These are phyloP conservation scores for Chanos chanos DNA, from an alignment of 2,797 vertebrate species.

Conservation along the genomic window DNA sequence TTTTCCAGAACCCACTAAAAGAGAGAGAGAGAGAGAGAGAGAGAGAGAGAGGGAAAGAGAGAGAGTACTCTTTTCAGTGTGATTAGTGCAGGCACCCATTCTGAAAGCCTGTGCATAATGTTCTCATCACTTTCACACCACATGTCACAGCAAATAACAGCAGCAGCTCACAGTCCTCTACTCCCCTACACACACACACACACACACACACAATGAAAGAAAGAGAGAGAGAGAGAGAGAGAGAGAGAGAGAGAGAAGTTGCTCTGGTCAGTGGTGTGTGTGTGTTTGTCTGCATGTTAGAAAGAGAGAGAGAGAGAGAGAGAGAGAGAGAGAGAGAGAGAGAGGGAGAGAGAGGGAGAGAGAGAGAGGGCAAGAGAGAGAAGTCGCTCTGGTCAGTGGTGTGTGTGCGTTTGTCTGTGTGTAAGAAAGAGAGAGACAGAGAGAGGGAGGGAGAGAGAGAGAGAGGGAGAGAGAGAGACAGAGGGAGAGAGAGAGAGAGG, in stretches of 20 bases:
- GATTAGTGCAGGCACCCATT: slow-evolving; percentile 45
- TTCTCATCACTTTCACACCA: slow-evolving; percentile 57
- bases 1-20: slow-evolving; percentile 25
- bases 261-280: too few species aligned
- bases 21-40: background rate
- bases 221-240: too few species aligned
- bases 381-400: background rate
- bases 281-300: slow-evolving; percentile 2
- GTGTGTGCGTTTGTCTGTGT: too few species aligned
- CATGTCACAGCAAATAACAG: slow-evolving; percentile 54
- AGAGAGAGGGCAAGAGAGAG: too few species aligned
- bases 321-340: background rate
- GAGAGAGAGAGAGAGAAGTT: too few species aligned
- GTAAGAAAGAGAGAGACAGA: too few species aligned
- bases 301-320: background rate
- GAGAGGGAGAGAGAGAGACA: background rate
- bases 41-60: background rate
- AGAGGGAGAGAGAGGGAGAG: background rate
- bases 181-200: slow-evolving; percentile 7
- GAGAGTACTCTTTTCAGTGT: slow-evolving; percentile 32
- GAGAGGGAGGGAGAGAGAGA: background rate
- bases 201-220: slow-evolving; percentile 15
- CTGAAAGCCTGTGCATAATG: slow-evolving; percentile 49
- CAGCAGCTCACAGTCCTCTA: slow-evolving; percentile 15
- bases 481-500: too few species aligned